Evolutionary conservation across 2,797 vertebrate species (phyloP).

Genomic region (Phataginus tetradactyla): DNA sequence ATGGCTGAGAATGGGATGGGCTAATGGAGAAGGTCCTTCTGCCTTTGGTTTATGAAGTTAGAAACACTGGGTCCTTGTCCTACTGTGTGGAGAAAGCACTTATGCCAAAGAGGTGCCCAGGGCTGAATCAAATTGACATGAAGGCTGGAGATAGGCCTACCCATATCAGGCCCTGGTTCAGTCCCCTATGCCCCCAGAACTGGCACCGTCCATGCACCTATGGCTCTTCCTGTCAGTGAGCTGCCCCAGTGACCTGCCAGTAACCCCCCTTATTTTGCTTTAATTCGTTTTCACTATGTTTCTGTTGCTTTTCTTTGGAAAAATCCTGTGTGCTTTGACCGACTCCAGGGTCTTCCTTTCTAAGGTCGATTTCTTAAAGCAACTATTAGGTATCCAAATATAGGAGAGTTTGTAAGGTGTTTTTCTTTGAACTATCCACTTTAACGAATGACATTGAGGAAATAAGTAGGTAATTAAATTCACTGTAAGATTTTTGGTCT

Average conservation of each 20-base stretch:
- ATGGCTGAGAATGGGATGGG: background rate
- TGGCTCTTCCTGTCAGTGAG: background rate
- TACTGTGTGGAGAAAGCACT: background rate
- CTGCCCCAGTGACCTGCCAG: background rate
- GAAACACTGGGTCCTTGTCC: background rate
- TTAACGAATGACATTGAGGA: background rate
- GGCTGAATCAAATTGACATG: background rate
- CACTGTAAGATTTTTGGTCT: background rate
- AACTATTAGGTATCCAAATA: background rate
- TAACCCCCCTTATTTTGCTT: background rate
- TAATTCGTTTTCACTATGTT: background rate
- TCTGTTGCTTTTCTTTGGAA: background rate
- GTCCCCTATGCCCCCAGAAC: background rate
- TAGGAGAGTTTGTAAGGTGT: background rate
- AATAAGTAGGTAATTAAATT: constrained; percentile 30
- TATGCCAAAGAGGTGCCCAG: background rate
- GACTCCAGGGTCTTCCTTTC: background rate
- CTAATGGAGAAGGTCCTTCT: background rate
- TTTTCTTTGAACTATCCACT: constrained; percentile 3
- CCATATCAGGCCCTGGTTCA: background rate
- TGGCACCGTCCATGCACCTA: background rate
- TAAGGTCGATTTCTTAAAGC: background rate
- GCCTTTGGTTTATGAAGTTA: background rate
- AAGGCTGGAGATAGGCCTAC: background rate
- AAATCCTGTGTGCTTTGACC: background rate